Percentiles rank a stretch among this genome's conserved stretches.
These are phyloP conservation scores for Protophormia terraenovae DNA, from an alignment of 2,888 invertebrate species.

Conservation along the genomic window DNA sequence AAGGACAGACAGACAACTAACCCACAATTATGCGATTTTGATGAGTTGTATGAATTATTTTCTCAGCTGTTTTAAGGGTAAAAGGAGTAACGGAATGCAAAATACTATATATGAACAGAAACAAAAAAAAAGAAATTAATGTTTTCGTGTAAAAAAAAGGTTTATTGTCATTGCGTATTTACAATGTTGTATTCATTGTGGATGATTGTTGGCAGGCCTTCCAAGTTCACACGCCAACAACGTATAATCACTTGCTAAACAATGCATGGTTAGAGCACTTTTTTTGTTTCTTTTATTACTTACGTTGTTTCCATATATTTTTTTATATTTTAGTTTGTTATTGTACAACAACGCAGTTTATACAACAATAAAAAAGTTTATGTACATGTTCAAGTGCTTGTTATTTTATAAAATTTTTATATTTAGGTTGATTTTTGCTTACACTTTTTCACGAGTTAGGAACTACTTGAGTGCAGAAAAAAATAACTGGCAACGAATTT, in stretches of 20 bases:
- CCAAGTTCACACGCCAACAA: constrained; percentile 68
- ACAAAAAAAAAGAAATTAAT: constrained; percentile 3
- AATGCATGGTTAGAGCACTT: constrained; percentile 51
- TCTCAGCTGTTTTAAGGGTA: constrained; percentile 39
- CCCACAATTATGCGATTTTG: constrained; percentile 52
- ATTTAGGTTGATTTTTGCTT: constrained; percentile 61
- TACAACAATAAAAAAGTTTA: constrained; percentile 21
- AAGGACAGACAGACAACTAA: constrained; percentile 28
- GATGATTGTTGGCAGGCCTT: constrained; percentile 18
- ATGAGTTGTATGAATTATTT: constrained; percentile 29
- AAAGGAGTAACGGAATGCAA: constrained; percentile 65
- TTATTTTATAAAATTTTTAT: constrained; percentile 36
- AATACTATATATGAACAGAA: constrained; percentile 7
- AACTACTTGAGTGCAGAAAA: not conserved
- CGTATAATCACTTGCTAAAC: constrained; percentile 67
- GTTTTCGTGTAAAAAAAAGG: constrained; percentile 50
- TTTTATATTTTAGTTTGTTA: constrained; percentile 12
- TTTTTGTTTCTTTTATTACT: not conserved
- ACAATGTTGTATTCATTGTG: constrained; percentile 14
- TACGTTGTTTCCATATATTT: not conserved
- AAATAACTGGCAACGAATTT: constrained; percentile 5
- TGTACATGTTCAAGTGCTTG: constrained; percentile 62
- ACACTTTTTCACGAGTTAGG: constrained; percentile 43
- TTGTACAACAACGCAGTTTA: not conserved
- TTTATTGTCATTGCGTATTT: constrained; percentile 66